Evolutionary conservation across 2,797 vertebrate species (phyloP).

Genomic region (Gadopsis bispinosus): DNA sequence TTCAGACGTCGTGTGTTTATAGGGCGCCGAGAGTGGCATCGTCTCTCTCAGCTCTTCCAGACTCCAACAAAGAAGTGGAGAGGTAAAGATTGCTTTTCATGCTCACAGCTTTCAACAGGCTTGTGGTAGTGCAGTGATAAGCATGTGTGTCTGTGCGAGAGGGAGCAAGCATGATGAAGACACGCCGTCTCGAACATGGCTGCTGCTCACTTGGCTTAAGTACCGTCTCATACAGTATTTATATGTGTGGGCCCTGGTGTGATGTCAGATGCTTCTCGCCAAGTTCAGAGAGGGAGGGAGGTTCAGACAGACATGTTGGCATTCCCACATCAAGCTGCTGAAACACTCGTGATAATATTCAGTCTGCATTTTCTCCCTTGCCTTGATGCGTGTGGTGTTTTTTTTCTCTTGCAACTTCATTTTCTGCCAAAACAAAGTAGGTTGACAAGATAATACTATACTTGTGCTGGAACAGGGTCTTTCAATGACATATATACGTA

Average conservation of each 20-base stretch:
- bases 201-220: conserved; percentile 74
- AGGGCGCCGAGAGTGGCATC: background rate
- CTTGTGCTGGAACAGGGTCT: too few species aligned
- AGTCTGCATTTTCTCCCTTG: background rate
- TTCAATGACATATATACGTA: background rate
- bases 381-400: background rate
- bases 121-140: conserved; percentile 6
- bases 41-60: conserved; percentile 10
- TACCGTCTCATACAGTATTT: conserved; percentile 58
- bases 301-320: conserved; percentile 47
- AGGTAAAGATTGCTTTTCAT: conserved; percentile 18
- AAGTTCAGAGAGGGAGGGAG: background rate
- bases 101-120: conserved; percentile 17
- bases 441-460: background rate
- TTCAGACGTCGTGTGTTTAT: background rate
- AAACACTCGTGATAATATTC: conserved; percentile 6
- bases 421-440: background rate
- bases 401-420: background rate
- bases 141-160: conserved; percentile 15
- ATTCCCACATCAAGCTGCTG: conserved; percentile 41
- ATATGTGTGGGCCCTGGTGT: conserved; percentile 65
- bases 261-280: conserved; percentile 63
- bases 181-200: conserved; percentile 64
- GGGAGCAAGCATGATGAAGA: conserved; percentile 49
- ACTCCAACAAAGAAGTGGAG: conserved; percentile 21